Conservation (phyloP, 2,888 invertebrate species). For the Teleogryllus oceanicus region DNA sequence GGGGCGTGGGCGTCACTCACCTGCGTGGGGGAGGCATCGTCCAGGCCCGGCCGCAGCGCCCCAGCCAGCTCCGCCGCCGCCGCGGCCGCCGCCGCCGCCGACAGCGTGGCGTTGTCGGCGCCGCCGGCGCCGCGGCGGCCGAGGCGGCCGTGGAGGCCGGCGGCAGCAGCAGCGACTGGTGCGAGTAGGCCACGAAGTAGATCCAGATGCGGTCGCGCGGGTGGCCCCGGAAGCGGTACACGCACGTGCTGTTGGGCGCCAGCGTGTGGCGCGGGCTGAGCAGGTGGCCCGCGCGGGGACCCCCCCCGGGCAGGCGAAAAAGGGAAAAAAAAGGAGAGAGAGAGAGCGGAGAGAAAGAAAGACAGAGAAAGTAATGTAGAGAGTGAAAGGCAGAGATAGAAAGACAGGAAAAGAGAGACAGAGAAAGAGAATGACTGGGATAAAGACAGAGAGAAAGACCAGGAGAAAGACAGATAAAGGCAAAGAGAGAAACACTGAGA, state of each 20-base stretch:
- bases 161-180: constrained; percentile 66
- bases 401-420: too few species aligned
- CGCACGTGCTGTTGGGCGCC: constrained; percentile 82
- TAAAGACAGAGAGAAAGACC: too few species aligned
- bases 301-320: too few species aligned
- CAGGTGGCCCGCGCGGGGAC: constrained; percentile 69
- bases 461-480: too few species aligned
- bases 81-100: background rate
- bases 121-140: constrained; percentile 37
- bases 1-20: too few species aligned
- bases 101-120: background rate
- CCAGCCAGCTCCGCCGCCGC: background rate
- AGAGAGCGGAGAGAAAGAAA: too few species aligned
- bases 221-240: constrained; percentile 77
- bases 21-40: too few species aligned
- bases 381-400: too few species aligned
- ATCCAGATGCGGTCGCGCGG: constrained; percentile 80
- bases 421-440: too few species aligned
- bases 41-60: background rate
- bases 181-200: constrained; percentile 80
- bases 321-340: too few species aligned
- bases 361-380: too few species aligned
- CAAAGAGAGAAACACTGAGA: too few species aligned
- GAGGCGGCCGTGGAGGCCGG: constrained; percentile 44
- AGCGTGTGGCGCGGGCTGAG: constrained; percentile 79